Evolutionary conservation across 2,888 invertebrate species (phyloP).

Genomic region (Drosophila lutescens): DNA sequence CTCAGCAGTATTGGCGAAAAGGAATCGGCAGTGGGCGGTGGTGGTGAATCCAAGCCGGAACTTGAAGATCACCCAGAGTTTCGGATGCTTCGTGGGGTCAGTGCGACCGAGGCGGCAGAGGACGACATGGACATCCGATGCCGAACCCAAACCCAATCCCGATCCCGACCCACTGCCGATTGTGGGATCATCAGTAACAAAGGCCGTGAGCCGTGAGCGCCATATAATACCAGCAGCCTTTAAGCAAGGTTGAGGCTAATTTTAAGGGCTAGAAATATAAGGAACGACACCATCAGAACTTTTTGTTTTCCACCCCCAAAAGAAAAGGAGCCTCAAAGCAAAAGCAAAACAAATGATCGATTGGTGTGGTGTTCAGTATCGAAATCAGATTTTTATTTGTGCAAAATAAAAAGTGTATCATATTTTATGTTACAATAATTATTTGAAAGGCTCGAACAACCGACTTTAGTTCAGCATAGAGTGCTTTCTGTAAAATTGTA

Average conservation of each 20-base stretch:
- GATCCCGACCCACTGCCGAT: conserved; percentile 24
- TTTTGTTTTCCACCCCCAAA: conserved; percentile 10
- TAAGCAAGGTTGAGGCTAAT: conserved; percentile 10
- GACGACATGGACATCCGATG: conserved; percentile 8
- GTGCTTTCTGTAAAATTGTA: conserved; percentile 49
- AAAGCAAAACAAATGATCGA: background rate
- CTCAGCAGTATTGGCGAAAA: conserved; percentile 59
- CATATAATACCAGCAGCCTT: conserved; percentile 13
- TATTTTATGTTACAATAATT: conserved; percentile 18
- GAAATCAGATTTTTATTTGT: conserved; percentile 17
- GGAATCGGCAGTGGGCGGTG: conserved; percentile 49
- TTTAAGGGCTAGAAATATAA: conserved; percentile 1
- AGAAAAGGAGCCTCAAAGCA: background rate
- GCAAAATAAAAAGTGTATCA: conserved; percentile 22
- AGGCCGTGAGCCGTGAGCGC: conserved; percentile 48
- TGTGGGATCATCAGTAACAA: conserved; percentile 34
- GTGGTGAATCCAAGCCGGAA: conserved; percentile 31
- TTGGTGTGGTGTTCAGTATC: conserved; percentile 14
- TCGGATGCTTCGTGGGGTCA: conserved; percentile 32
- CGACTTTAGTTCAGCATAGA: conserved; percentile 27
- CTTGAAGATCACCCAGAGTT: conserved; percentile 43
- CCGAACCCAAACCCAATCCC: conserved; percentile 22
- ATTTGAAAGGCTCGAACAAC: conserved; percentile 12
- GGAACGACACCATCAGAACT: conserved; percentile 7
- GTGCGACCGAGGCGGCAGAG: background rate